Base-by-base conservation (phyloP, 2,888 invertebrate genomes). In the Vesta saturnalis region DNA sequence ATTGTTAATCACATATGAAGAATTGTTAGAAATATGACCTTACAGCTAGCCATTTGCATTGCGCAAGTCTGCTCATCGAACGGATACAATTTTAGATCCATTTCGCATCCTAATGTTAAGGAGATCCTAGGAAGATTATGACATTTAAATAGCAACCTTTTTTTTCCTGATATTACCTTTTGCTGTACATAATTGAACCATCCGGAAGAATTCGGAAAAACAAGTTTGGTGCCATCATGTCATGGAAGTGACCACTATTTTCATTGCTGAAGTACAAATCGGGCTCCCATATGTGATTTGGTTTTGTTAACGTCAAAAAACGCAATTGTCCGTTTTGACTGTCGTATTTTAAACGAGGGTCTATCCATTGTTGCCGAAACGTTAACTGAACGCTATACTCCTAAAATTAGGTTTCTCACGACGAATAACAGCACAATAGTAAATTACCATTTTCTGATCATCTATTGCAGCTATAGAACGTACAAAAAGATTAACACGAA, bases 401-500 rank as follows among this genome's bases (percentile, higher is more conserved):
- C 95, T 96, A 89, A 79, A 89, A 90, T 83, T 77, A 83, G 72
- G 77, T 47, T 56, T 54, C 57, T 69, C 52, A 67, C 61, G 62
- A 70, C 55, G 52, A 49, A 46, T 61, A 65, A 52, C 55, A 47
- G 56, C 19, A n/a, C n/a, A n/a, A 12, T 39, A 58, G 5, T 21
- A 78, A 94, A 95, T 95, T 93, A 96, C 97, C 97, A 97, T 97
- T 90, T 95, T 95, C 88, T 96, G 96, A 92, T 97, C 97, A 89
- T 96, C 95, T 89, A 97, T 97, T 93, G 96, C 95, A 91, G 96
- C 95, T 90, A 97, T 96, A 89, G 96, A 96, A 85, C 97, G 92
- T 79, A 97, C 93, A 87, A 91, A 95, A 90, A 97, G 91, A 93
- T 97, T 97, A 90, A 97, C 95, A 84, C 87, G 86, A 83, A 97